phyloP scores from a whole-genome alignment of 2,113 vertebrate species.

The Jacana jacana region DNA sequence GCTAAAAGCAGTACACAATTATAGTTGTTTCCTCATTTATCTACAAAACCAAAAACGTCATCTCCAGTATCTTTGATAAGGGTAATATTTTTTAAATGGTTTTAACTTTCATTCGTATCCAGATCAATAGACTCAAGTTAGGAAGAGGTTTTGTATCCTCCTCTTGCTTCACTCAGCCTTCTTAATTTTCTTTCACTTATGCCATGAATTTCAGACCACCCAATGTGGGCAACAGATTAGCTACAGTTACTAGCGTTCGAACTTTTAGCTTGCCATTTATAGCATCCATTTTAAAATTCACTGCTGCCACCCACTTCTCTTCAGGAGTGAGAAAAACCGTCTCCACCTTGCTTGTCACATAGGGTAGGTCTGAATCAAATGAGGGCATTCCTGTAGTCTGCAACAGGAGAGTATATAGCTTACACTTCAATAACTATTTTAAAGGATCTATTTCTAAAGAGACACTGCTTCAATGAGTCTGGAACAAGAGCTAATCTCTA shows the following conservation, averaged over 20 bases:
- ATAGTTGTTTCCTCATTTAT: neutral
- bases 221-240: neutral
- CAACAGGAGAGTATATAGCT: fast-evolving
- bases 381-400: neutral
- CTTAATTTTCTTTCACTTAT: neutral
- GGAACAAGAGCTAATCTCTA: neutral
- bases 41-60: neutral
- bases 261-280: neutral
- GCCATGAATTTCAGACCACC: neutral
- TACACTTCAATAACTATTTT: neutral
- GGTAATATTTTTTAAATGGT: neutral
- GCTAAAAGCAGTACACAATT: neutral
- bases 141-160: neutral
- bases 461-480: neutral
- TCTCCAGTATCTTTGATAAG: neutral
- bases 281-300: neutral
- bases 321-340: neutral
- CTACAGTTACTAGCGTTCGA: neutral
- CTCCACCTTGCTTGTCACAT: neutral
- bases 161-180: neutral
- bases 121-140: neutral
- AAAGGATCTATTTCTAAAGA: neutral
- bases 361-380: neutral
- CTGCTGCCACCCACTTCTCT: neutral
- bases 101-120: neutral